Percentiles rank a stretch among this genome's conserved stretches.
phyloP scores from a whole-genome alignment of 2,113 vertebrate genomes.

The Monopterus albus region DNA sequence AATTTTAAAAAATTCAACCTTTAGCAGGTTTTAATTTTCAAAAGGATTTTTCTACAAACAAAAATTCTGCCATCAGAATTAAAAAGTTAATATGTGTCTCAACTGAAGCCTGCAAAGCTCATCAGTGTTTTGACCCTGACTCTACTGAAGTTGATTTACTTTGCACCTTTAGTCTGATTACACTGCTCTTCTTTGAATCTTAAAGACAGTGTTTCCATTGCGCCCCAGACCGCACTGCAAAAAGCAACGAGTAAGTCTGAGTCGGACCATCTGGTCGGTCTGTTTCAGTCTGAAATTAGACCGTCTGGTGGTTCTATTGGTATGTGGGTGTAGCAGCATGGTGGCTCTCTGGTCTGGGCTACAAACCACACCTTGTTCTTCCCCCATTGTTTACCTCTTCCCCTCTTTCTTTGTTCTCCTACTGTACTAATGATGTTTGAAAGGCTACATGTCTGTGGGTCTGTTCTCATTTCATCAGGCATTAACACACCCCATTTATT shows the following conservation, averaged over 20 bases:
- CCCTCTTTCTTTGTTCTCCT: slow-evolving; percentile 11
- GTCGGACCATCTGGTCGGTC: slow-evolving; percentile 59
- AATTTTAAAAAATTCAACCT: not conserved
- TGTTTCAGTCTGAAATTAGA: slow-evolving; percentile 50
- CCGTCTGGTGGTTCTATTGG: slow-evolving; percentile 61
- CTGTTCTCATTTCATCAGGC: slow-evolving; percentile 16
- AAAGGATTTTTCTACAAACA: not conserved
- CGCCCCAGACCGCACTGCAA: slow-evolving; percentile 93
- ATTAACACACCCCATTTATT: slow-evolving; percentile 23
- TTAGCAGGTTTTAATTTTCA: not conserved
- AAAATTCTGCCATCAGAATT: not conserved
- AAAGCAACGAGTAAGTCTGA: slow-evolving; percentile 88
- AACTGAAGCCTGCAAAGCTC: not conserved
- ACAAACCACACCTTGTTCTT: slow-evolving; percentile 3
- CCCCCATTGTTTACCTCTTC: not conserved
- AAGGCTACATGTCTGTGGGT: slow-evolving; percentile 19
- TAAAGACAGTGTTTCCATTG: slow-evolving; percentile 90
- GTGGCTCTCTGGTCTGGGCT: slow-evolving; percentile 56
- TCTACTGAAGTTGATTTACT: not conserved
- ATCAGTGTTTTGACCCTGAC: not conserved
- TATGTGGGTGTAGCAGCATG: slow-evolving; percentile 72
- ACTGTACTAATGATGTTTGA: not conserved
- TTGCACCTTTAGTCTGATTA: slow-evolving; percentile 41
- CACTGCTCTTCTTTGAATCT: slow-evolving; percentile 78
- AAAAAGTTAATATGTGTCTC: not conserved